Percentiles rank a stretch among this genome's conserved stretches.
Evolutionary conservation across 1,140 invertebrate species (phyloP).

Genomic region (Bombus consobrinus): DNA sequence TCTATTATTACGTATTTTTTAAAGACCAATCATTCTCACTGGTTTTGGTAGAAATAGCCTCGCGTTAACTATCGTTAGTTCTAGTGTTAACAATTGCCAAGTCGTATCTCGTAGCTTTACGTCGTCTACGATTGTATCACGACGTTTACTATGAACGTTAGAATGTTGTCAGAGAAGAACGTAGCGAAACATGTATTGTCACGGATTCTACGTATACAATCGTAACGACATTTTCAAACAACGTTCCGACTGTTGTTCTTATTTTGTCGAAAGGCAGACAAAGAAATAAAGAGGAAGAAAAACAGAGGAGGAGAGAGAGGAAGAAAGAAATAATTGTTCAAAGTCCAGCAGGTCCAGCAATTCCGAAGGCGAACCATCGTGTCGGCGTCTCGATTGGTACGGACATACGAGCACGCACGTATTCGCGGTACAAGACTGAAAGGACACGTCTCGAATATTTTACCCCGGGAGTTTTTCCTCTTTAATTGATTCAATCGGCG

Average conservation of each 20-base stretch:
- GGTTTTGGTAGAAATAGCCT: too few species aligned
- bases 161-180: too few species aligned
- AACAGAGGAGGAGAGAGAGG: not conserved
- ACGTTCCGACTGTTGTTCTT: not conserved
- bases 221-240: slow-evolving; percentile 25
- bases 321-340: slow-evolving; percentile 4
- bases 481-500: slow-evolving; percentile 73
- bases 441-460: slow-evolving; percentile 72
- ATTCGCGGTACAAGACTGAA: slow-evolving; percentile 56
- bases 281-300: not conserved
- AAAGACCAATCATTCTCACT: too few species aligned
- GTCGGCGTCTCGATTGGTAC: slow-evolving; percentile 58
- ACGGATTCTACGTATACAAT: not conserved
- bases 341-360: slow-evolving; percentile 41
- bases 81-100: not conserved
- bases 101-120: not conserved
- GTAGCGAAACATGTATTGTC: not conserved
- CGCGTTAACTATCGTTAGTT: too few species aligned
- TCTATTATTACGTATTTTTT: too few species aligned
- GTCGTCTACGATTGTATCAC: not conserved
- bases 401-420: slow-evolving; percentile 46
- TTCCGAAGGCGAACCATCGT: slow-evolving; percentile 35
- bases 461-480: slow-evolving; percentile 70
- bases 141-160: not conserved
- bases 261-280: not conserved